Evolutionary conservation across 2,797 vertebrate species (phyloP), one percentile per base, ranked within the genome.

Genomic region (Channa striata): DNA sequence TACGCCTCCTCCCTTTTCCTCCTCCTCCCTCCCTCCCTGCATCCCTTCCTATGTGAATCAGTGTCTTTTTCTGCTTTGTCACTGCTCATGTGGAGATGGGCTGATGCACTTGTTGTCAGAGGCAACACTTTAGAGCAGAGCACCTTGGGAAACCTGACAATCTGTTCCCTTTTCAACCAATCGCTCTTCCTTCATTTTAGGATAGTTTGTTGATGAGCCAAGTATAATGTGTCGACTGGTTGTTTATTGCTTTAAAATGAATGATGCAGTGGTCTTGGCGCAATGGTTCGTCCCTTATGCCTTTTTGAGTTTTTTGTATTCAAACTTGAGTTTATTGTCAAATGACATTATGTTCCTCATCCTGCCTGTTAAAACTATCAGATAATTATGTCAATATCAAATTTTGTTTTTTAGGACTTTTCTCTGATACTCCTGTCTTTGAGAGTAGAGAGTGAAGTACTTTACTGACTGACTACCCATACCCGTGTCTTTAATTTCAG

Each of bases 41-140:
- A 54, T 60, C 58, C 63, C 23, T 77, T 40, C 46, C 54, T 34
- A 59, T 53, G 49, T 48, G 20, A 13, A 34, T 59, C n/a, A 8
- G 59, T 77, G 60, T 19, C 48, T 78, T 82, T 89, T 93, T 92
- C 65, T 93, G 93, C 93, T 90, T 92, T 92, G 90, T 93, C 93
- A 93, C 87, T 83, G 80, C 78, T 87, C 69, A 72, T 81, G 85
- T 87, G 56, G 82, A 87, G 82, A 87, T 21, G 60, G 64, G 40
- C 61, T 87, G 84, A 87, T 91, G 89, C 75, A 74, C 20, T 49
- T 74, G 90, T 91, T 89, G 76, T 91, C 85, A 77, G 77, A 82
- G 80, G 86, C 82, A 89, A 84, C 85, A 61, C 59, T 78, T 62
- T 52, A 36, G 40, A 74, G 62, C 74, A 79, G 36, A 49, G 85